Percentiles rank a stretch among this genome's conserved stretches.
Evolutionary conservation across 2,797 vertebrate genomes (phyloP).

Genomic region (Gouania willdenowi): DNA sequence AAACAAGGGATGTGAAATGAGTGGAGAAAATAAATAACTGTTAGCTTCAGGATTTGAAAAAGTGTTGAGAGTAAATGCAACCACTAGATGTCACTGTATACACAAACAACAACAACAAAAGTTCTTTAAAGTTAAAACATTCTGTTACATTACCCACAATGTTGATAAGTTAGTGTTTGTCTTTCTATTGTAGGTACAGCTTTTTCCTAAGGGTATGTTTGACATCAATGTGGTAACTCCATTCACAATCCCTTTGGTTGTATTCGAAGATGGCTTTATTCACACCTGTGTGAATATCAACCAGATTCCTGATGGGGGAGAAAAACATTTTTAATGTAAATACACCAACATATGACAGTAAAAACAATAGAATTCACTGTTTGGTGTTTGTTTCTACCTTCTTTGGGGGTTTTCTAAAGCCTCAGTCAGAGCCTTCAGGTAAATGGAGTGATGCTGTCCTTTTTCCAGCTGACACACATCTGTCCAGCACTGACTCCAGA

Average conservation of each 20-base stretch:
- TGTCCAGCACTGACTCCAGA: constrained; percentile 89
- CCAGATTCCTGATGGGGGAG: constrained; percentile 70
- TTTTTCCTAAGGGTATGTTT: constrained; percentile 85
- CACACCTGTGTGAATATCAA: constrained; percentile 81
- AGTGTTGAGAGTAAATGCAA: background rate
- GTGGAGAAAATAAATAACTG: no score
- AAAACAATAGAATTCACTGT: background rate
- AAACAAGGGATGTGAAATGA: no score
- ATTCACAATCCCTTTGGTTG: constrained; percentile 64
- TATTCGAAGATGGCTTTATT: constrained; percentile 75
- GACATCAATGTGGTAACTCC: constrained; percentile 71
- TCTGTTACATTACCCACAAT: no score
- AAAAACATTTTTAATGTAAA: constrained; percentile 7
- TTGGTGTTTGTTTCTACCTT: constrained; percentile 46
- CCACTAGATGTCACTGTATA: constrained; percentile 40
- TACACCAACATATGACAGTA: background rate
- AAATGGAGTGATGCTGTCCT: constrained; percentile 64
- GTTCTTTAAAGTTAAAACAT: constrained; percentile 4
- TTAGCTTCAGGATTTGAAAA: background rate
- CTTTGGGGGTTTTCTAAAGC: constrained; percentile 62
- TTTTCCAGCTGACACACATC: constrained; percentile 63
- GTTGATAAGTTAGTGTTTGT: no score
- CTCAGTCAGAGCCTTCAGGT: constrained; percentile 75
- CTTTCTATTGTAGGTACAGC: constrained; percentile 69
- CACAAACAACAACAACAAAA: background rate